Percentiles rank a stretch among this genome's conserved stretches.
Conservation (phyloP, 2,888 invertebrate species). For the Stegophylla sp. region DNA sequence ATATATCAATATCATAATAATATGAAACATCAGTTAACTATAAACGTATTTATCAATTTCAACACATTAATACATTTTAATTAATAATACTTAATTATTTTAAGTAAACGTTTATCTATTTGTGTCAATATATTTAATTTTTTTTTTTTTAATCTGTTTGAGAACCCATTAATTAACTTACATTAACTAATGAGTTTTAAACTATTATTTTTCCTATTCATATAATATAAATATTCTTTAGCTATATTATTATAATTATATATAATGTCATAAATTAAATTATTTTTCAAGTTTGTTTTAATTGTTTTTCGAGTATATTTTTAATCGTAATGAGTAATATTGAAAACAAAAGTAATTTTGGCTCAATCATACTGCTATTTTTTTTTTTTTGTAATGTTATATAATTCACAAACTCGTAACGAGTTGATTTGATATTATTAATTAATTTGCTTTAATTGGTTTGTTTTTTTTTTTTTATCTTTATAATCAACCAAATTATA, state of each 20-base stretch:
- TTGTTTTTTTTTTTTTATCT: too few relatives aligned
- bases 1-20: background rate
- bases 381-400: too few relatives aligned
- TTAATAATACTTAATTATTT: background rate
- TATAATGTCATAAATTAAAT: too few relatives aligned
- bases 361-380: background rate
- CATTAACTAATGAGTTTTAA: background rate
- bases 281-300: background rate
- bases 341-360: background rate
- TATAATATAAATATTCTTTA: background rate
- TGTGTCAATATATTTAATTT: background rate
- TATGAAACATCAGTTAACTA: constrained; percentile 2
- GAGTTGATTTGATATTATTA: too few relatives aligned
- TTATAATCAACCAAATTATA: too few relatives aligned
- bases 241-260: background rate
- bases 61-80: background rate
- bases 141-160: background rate
- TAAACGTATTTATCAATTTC: constrained; percentile 4
- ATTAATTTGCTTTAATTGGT: too few relatives aligned
- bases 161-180: background rate
- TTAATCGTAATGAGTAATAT: background rate
- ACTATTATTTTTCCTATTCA: background rate
- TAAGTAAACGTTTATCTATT: background rate
- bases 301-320: background rate
- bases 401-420: too few relatives aligned